Percentiles rank a stretch among this genome's conserved stretches.
phyloP scores from a whole-genome alignment of 2,113 vertebrate genomes.

The Melanerpes aurifrons region DNA sequence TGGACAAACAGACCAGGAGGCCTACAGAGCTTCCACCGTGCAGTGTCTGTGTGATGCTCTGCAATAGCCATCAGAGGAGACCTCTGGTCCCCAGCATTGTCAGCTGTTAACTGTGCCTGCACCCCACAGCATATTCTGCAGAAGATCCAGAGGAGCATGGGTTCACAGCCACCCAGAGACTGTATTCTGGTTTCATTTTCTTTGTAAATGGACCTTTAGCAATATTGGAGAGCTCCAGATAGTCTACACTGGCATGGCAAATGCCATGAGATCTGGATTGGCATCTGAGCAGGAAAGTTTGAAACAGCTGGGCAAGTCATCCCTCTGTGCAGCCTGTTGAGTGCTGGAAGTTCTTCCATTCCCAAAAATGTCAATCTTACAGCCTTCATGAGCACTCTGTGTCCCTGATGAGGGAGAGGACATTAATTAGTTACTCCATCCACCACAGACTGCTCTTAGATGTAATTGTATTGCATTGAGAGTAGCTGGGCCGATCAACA shows the following conservation, averaged over 20 bases:
- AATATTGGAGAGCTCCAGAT: neutral
- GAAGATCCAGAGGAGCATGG: neutral
- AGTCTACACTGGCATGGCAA: neutral
- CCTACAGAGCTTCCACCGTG: neutral
- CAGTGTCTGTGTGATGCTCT: neutral
- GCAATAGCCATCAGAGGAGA: neutral
- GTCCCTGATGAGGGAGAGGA: neutral
- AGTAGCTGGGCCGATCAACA: neutral
- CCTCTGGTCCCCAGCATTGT: neutral
- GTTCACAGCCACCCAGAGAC: neutral
- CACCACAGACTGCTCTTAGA: neutral
- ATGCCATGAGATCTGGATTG: neutral
- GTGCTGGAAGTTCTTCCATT: neutral
- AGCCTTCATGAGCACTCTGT: neutral
- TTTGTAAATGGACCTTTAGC: neutral
- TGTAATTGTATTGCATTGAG: neutral
- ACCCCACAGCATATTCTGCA: rapidly evolving
- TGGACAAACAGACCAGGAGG: neutral
- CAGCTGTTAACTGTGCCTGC: neutral
- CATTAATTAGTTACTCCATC: neutral
- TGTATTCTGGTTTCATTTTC: neutral
- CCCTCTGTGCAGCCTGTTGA: neutral
- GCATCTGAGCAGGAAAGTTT: neutral
- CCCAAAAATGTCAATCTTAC: neutral
- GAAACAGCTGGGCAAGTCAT: neutral